Percentiles rank a stretch among this genome's conserved stretches.
These are phyloP conservation scores for Neocrepidodera transversa DNA, from an alignment of 2,888 invertebrate genomes.

Conservation along the genomic window DNA sequence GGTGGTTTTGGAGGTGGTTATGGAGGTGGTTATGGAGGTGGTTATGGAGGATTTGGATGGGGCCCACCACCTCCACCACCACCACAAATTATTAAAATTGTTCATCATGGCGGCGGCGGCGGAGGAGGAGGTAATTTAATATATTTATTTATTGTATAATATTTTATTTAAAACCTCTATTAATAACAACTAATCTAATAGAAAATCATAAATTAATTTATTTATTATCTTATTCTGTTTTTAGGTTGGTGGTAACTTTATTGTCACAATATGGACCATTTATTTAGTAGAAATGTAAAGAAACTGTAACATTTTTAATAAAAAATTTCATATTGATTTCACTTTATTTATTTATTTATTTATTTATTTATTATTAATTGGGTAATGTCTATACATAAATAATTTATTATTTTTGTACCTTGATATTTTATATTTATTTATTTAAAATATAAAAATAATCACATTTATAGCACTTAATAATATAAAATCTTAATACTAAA, in stretches of 20 bases:
- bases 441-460: constrained; percentile 15
- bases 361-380: too few relatives aligned
- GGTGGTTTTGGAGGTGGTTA: constrained; percentile 9
- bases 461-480: constrained; percentile 7
- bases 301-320: too few relatives aligned
- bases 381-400: too few relatives aligned
- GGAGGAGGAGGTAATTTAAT: too few relatives aligned
- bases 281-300: background rate
- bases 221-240: background rate
- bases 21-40: constrained; percentile 18
- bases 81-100: constrained; percentile 9
- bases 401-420: too few relatives aligned
- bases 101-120: constrained; percentile 4
- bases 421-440: constrained; percentile 1
- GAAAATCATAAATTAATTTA: background rate
- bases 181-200: too few relatives aligned
- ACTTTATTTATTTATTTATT: too few relatives aligned
- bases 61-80: constrained; percentile 2
- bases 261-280: too few relatives aligned
- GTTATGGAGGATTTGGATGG: constrained; percentile 20
- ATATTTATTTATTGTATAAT: background rate
- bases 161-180: too few relatives aligned
- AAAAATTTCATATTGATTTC: too few relatives aligned
- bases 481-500: constrained; percentile 15
- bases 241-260: constrained; percentile 17